Conservation (phyloP, 1,140 invertebrate genomes). For the Mylabris phalerata region DNA sequence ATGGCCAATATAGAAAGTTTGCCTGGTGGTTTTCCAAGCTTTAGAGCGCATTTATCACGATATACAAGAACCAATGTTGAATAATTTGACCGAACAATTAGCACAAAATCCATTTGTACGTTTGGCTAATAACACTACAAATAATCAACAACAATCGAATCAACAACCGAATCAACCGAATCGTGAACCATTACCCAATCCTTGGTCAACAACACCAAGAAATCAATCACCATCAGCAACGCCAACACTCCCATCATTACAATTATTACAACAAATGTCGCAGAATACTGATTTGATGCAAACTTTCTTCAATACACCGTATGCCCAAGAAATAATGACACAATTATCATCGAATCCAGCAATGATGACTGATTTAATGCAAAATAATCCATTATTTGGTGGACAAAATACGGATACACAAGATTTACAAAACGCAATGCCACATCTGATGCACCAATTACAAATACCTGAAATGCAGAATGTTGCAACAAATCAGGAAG, state of each 20-base stretch:
- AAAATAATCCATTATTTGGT: too few relatives aligned
- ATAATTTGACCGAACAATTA: slow-evolving; percentile 83
- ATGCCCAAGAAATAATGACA: slow-evolving; percentile 36
- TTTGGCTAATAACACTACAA: not conserved
- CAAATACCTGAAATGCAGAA: slow-evolving; percentile 87
- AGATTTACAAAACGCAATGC: slow-evolving; percentile 79
- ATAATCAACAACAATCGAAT: slow-evolving; percentile 1
- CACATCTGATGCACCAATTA: slow-evolving; percentile 78
- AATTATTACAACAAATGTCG: slow-evolving; percentile 71
- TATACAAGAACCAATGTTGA: slow-evolving; percentile 97
- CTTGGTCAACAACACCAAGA: not conserved
- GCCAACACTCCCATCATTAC: too few relatives aligned
- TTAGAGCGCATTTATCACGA: slow-evolving; percentile 95
- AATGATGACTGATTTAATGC: too few relatives aligned
- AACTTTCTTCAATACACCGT: slow-evolving; percentile 81
- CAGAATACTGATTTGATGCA: slow-evolving; percentile 86
- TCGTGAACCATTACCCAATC: slow-evolving; percentile 64
- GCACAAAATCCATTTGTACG: slow-evolving; percentile 78
- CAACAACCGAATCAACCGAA: slow-evolving; percentile 47
- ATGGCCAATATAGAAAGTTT: slow-evolving; percentile 92
- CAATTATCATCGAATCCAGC: too few relatives aligned
- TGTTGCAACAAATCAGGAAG: slow-evolving; percentile 84
- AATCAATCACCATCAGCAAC: slow-evolving; percentile 11
- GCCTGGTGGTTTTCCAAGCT: slow-evolving; percentile 92
- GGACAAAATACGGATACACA: slow-evolving; percentile 66